Conservation (phyloP, 2,888 invertebrate species). For the Eledone cirrhosa region DNA sequence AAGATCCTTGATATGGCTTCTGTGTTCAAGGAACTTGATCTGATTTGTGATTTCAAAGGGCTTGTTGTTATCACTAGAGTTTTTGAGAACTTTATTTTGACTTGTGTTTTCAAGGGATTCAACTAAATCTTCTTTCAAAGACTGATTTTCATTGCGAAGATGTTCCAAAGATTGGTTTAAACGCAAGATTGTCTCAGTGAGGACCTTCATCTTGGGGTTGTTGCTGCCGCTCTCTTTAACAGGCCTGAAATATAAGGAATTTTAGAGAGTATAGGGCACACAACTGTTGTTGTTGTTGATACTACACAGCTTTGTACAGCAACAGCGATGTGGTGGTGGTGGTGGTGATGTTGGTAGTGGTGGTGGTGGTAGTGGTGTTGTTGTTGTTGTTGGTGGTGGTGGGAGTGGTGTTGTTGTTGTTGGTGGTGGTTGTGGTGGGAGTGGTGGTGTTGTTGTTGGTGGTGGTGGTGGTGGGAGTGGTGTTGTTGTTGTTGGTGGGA, state of each 20-base stretch:
- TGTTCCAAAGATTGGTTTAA: conserved; percentile 60
- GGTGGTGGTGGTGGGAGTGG: too few species aligned
- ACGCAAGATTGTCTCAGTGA: conserved; percentile 62
- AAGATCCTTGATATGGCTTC: too few species aligned
- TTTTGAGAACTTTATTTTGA: conserved; percentile 33
- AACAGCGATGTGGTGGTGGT: background rate
- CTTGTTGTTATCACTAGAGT: conserved; percentile 34
- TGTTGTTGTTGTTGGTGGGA: too few species aligned
- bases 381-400: too few species aligned
- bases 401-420: too few species aligned
- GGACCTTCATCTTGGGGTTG: conserved; percentile 46
- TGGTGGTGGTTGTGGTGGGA: too few species aligned
- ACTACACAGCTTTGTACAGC: background rate
- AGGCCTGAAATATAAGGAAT: background rate
- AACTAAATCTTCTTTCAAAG: conserved; percentile 62
- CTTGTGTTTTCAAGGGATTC: conserved; percentile 52
- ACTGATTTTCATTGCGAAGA: conserved; percentile 59
- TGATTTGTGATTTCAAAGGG: too few species aligned
- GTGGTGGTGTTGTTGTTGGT: too few species aligned
- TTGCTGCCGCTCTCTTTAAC: background rate
- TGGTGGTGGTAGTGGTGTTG: too few species aligned
- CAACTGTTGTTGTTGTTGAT: background rate
- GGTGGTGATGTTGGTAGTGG: background rate
- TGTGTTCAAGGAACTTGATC: too few species aligned
- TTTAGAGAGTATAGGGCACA: background rate